phyloP scores from a whole-genome alignment of 1,140 invertebrate genomes.

The Metaphire vulgaris region DNA sequence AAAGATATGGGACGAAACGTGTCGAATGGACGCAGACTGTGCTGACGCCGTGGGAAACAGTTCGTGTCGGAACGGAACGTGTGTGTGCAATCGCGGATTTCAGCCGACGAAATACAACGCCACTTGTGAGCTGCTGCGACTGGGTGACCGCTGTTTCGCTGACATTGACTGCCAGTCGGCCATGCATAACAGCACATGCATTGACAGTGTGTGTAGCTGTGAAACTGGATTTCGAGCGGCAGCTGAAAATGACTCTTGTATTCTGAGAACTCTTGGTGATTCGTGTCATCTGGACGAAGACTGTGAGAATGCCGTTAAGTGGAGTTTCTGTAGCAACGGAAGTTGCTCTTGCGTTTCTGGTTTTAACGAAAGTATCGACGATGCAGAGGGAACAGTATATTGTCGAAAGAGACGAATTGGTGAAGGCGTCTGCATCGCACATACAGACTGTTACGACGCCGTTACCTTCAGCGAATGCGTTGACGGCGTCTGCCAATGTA shows the following conservation, averaged over 20 bases:
- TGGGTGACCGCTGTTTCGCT: neutral
- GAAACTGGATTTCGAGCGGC: neutral
- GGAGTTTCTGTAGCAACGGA: neutral
- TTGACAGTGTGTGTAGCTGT: neutral
- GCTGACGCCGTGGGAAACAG: conserved; percentile 15
- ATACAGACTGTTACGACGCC: neutral
- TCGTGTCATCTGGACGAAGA: neutral
- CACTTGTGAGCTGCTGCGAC: neutral
- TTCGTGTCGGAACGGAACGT: conserved; percentile 3
- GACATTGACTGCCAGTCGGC: neutral
- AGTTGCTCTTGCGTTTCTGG: neutral
- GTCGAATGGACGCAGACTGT: conserved; percentile 32
- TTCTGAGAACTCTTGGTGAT: neutral
- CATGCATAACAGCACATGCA: neutral
- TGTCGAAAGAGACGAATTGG: neutral
- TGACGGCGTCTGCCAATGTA: neutral
- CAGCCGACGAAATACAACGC: neutral
- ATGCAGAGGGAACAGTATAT: neutral
- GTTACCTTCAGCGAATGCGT: neutral
- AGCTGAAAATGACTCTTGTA: neutral
- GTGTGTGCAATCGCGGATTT: neutral
- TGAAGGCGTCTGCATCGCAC: neutral
- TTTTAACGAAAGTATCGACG: neutral
- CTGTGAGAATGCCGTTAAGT: neutral
- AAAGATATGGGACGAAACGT: conserved; percentile 32